Evolutionary conservation across 1,140 invertebrate genomes (phyloP).

Genomic region (Lethrus apterus): DNA sequence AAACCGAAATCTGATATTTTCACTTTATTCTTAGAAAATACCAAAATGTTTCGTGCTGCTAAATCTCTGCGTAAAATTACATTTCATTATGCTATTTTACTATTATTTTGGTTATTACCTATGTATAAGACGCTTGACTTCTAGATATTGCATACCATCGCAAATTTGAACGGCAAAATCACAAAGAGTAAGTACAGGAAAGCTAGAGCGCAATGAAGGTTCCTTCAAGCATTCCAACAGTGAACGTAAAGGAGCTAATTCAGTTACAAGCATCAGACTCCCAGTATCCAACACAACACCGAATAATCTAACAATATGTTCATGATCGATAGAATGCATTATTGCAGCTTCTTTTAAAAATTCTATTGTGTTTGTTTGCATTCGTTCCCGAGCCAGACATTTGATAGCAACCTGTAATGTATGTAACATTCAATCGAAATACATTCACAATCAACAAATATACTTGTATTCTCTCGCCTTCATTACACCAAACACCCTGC

Average conservation of each 20-base stretch:
- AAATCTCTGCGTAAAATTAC: constrained; percentile 63
- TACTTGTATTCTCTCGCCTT: constrained; percentile 72
- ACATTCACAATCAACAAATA: not conserved
- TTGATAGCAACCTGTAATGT: constrained; percentile 96
- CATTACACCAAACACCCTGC: constrained; percentile 96
- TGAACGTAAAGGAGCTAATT: constrained; percentile 89
- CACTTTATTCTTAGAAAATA: constrained; percentile 92
- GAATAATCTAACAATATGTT: constrained; percentile 93
- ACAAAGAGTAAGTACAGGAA: constrained; percentile 81
- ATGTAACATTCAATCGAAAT: not conserved
- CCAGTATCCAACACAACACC: constrained; percentile 89
- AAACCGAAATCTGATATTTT: constrained; percentile 98
- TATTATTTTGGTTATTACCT: constrained; percentile 46
- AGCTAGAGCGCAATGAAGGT: constrained; percentile 75
- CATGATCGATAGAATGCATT: constrained; percentile 96
- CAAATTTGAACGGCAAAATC: constrained; percentile 92
- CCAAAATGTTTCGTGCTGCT: constrained; percentile 90
- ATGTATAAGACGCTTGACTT: constrained; percentile 89
- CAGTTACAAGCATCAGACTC: constrained; percentile 91
- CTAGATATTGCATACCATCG: constrained; percentile 93
- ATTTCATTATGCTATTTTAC: not conserved
- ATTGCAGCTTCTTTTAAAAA: constrained; percentile 97
- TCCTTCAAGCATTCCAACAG: constrained; percentile 94
- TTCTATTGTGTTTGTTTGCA: constrained; percentile 93
- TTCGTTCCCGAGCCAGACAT: constrained; percentile 84